Percentiles rank a stretch among this genome's conserved stretches.
These are phyloP conservation scores for Sebastes minor DNA, from an alignment of 2,797 vertebrate genomes.

Conservation along the genomic window DNA sequence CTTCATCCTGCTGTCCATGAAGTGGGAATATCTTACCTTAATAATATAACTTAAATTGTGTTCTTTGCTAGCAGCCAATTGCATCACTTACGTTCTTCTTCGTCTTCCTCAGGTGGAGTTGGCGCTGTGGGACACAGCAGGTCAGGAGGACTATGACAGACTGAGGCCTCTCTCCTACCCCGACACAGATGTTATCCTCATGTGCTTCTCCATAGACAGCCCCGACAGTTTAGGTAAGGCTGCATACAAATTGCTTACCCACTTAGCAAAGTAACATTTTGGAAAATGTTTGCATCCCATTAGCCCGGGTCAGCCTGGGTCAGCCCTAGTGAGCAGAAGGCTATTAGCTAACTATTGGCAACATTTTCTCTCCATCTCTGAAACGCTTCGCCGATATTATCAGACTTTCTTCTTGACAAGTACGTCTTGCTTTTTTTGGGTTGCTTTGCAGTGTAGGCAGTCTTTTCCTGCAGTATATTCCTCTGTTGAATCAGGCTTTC, in stretches of 20 bases:
- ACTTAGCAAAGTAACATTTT: background rate
- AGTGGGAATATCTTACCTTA: background rate
- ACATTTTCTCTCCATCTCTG: too few relatives aligned
- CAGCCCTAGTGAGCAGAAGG: too few relatives aligned
- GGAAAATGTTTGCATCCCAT: background rate
- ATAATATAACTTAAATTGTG: background rate
- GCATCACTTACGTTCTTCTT: background rate
- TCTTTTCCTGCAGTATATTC: too few relatives aligned
- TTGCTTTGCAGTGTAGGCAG: too few relatives aligned
- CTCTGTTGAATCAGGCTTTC: too few relatives aligned
- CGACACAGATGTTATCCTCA: constrained; percentile 97
- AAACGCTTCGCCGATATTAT: too few relatives aligned
- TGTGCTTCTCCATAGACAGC: constrained; percentile 99
- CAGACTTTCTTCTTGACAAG: too few relatives aligned
- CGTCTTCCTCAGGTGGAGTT: constrained; percentile 90
- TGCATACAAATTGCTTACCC: background rate
- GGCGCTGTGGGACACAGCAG: constrained; percentile 96
- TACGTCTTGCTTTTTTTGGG: too few relatives aligned
- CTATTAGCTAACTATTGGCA: too few relatives aligned
- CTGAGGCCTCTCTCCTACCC: constrained; percentile 96
- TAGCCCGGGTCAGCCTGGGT: too few relatives aligned
- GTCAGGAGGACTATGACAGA: constrained; percentile 97
- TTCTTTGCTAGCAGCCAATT: background rate
- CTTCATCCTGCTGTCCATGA: background rate
- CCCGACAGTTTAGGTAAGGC: constrained; percentile 94